Evolutionary conservation across 2,797 vertebrate genomes (phyloP).

Genomic region (Malurus splendens): DNA sequence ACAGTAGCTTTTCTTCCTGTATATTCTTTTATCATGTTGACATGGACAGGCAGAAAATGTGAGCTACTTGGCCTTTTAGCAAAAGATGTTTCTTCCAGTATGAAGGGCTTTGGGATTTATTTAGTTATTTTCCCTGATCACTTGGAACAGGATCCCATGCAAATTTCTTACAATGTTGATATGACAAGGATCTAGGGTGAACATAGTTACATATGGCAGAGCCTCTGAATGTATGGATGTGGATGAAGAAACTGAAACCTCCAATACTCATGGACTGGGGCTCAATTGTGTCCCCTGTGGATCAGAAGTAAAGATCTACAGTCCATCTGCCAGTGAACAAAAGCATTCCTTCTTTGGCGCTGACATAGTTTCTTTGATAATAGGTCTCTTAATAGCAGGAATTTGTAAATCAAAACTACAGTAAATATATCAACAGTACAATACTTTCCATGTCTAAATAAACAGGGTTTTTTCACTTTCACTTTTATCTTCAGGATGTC

Average conservation of each 20-base stretch:
- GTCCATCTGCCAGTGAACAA: constrained; percentile 11
- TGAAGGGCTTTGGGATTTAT: background rate
- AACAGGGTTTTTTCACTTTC: constrained; percentile 32
- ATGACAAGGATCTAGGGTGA: background rate
- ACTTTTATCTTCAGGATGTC: constrained; percentile 66
- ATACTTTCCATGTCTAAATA: constrained; percentile 60
- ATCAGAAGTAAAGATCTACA: constrained; percentile 23
- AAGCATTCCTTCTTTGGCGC: background rate
- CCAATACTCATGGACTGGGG: background rate
- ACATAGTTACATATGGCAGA: background rate
- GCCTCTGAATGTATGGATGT: too few relatives aligned
- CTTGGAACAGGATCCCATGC: background rate
- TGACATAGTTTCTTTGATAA: background rate
- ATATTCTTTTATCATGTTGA: background rate
- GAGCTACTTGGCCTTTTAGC: background rate
- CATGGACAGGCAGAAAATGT: background rate
- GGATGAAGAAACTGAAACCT: background rate
- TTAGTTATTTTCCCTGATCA: background rate
- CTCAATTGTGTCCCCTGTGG: background rate
- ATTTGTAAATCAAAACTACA: constrained; percentile 57
- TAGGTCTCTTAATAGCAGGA: constrained; percentile 4
- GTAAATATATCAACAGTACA: constrained; percentile 23
- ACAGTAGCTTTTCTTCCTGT: background rate
- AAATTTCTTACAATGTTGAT: background rate
- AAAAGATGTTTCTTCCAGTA: background rate